Percentiles rank a stretch among this genome's conserved stretches.
Evolutionary conservation across 2,888 invertebrate genomes (phyloP).

Genomic region (Aleiodes alternator): DNA sequence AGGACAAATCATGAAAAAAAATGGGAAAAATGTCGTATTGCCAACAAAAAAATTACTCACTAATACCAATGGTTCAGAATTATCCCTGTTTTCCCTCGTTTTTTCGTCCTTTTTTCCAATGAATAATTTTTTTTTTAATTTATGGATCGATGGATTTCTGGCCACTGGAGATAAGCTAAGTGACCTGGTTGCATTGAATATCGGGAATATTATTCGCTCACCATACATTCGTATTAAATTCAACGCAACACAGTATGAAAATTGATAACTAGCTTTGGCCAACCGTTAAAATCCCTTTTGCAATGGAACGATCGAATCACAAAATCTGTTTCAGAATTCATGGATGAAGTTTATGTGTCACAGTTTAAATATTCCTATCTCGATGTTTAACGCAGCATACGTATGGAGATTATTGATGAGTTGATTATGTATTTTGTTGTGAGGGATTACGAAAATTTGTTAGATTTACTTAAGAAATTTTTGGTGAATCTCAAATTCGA

Average conservation of each 20-base stretch:
- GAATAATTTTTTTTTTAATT: constrained; percentile 8
- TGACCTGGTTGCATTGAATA: constrained; percentile 21
- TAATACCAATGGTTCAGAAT: no score
- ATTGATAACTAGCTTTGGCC: constrained; percentile 53
- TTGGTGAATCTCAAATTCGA: neutral
- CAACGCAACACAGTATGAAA: constrained; percentile 45
- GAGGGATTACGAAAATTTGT: neutral
- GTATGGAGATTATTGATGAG: neutral
- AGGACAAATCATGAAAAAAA: no score
- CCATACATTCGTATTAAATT: constrained; percentile 38
- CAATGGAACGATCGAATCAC: constrained; percentile 35
- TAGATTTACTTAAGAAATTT: neutral
- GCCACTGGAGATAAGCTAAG: constrained; percentile 31
- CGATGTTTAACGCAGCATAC: neutral
- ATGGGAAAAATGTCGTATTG: no score
- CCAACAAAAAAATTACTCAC: no score
- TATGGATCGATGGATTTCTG: constrained; percentile 18
- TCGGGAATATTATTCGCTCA: constrained; percentile 31
- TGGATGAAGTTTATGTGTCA: constrained; percentile 9
- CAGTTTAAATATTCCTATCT: neutral
- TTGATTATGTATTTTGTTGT: neutral
- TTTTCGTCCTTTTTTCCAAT: neutral
- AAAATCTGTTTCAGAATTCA: constrained; percentile 33
- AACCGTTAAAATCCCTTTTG: constrained; percentile 46
- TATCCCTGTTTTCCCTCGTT: neutral